Base-by-base conservation (phyloP, 2,888 invertebrate species). In the Sussaba pulchella region DNA sequence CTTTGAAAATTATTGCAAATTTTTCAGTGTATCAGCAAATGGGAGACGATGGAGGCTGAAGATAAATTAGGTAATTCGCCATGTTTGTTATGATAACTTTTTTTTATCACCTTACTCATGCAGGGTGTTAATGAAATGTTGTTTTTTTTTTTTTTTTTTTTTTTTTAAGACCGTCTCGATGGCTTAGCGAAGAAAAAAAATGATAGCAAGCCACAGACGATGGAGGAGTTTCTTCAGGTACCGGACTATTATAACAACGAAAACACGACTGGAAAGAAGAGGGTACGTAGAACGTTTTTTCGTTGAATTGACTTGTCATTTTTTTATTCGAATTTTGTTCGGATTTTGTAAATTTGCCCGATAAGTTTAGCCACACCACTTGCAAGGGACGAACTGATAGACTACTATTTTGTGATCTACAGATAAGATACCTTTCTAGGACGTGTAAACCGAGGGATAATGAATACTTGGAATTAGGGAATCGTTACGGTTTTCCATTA, bases 161-260 rank as follows among this genome's bases (percentile, higher is more conserved):
- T 5, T 6, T 43, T 71, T 94, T 24, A 94, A 98, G 99, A 98
- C 88, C 97, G 98, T 82, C 95, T 99, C 92, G 99, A 99, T 93
- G 99, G 99, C 82, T 95, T 97, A 86, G 96, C 94, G 91, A 96
- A 95, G 91, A 94, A 95, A 80, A 94, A 96, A 80, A 94, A 95
- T 77, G 94, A 95, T 77, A 94, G 95, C 88, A 91, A 92, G 59
- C 93, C 93, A 1, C 91, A 92, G 82, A 96, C 98, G 77, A 96
- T 99, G 95, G 97, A 98, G 91, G 98, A 98, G 92, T 99, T 97
- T 94, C 94, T 99, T 82, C 97, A 98, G 93, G 91, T 95, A 92
- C 94, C 95, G 91, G 96, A 97, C 92, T 97, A 97, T 88, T 98
- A 95, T 87, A 85, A 91, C 63, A 88, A 88, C 86, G 91, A 92